Percentiles rank a stretch among this genome's conserved stretches.
Evolutionary conservation across 2,797 vertebrate species (phyloP).

Genomic region (Hemibagrus guttatus): DNA sequence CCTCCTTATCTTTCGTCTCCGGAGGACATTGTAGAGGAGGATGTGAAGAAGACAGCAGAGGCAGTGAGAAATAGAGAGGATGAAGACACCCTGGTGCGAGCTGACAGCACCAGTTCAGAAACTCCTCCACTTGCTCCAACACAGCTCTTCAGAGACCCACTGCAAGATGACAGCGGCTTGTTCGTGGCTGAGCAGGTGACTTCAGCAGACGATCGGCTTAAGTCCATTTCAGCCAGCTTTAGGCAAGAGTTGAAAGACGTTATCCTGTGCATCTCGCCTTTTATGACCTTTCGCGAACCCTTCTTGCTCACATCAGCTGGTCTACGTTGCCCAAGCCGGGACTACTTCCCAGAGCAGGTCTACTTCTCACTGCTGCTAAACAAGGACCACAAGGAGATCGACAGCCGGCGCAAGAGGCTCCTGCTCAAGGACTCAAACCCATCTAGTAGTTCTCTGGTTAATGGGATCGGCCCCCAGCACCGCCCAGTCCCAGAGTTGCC

Average conservation of each 20-base stretch:
- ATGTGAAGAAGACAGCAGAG: constrained; percentile 40
- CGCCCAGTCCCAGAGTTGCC: constrained; percentile 82
- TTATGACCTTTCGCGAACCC: constrained; percentile 89
- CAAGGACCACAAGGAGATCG: constrained; percentile 91
- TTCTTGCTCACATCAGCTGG: constrained; percentile 87
- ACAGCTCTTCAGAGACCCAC: constrained; percentile 88
- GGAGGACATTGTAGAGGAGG: constrained; percentile 59
- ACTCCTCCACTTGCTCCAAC: constrained; percentile 65
- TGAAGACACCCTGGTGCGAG: constrained; percentile 61
- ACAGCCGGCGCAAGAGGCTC: constrained; percentile 88
- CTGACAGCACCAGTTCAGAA: constrained; percentile 64
- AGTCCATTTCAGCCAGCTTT: constrained; percentile 86
- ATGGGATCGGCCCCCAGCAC: constrained; percentile 69
- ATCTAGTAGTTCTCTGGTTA: constrained; percentile 70
- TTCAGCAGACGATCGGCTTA: constrained; percentile 89
- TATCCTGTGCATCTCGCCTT: constrained; percentile 93
- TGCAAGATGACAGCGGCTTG: constrained; percentile 95
- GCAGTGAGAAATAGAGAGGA: constrained; percentile 60
- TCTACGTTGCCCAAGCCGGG: constrained; percentile 89
- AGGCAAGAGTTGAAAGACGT: constrained; percentile 95
- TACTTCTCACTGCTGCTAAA: constrained; percentile 92
- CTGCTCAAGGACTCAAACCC: constrained; percentile 84
- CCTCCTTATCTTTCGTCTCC: constrained; percentile 74
- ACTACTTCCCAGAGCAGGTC: constrained; percentile 93
- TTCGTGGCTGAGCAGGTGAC: constrained; percentile 88